Conservation (phyloP, 2,888 invertebrate species). For the Watsonalla binaria region DNA sequence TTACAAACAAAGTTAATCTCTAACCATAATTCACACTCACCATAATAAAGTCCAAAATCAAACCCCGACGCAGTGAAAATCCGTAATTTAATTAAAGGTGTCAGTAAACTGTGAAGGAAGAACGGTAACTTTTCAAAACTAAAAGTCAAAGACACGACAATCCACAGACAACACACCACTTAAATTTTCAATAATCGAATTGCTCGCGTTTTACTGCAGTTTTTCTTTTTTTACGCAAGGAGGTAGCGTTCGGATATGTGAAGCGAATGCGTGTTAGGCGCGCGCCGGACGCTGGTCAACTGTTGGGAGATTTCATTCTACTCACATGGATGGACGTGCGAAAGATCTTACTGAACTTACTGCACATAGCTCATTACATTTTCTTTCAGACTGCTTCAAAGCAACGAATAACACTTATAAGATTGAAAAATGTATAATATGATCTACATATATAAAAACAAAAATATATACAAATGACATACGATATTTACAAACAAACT, state of each 20-base stretch:
- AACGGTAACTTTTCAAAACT: constrained; percentile 16
- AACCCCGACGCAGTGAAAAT: constrained; percentile 18
- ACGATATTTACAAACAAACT: too few species aligned
- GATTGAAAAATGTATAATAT: too few species aligned
- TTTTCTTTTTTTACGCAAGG: constrained; percentile 21
- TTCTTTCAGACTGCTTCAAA: not conserved
- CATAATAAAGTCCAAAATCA: constrained; percentile 25
- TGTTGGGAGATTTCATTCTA: constrained; percentile 32
- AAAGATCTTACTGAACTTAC: constrained; percentile 2
- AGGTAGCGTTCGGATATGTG: constrained; percentile 17
- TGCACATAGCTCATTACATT: constrained; percentile 7
- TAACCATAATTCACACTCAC: constrained; percentile 17
- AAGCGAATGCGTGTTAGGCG: constrained; percentile 45
- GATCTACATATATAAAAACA: too few species aligned
- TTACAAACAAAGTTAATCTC: not conserved
- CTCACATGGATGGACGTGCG: constrained; percentile 16
- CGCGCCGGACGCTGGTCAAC: constrained; percentile 73
- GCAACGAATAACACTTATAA: too few species aligned
- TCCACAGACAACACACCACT: constrained; percentile 28
- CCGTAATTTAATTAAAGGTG: constrained; percentile 22
- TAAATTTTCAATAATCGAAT: constrained; percentile 22
- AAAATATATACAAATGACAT: too few species aligned
- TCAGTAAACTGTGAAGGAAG: constrained; percentile 12
- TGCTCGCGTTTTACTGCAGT: constrained; percentile 15
- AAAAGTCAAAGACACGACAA: constrained; percentile 12